phyloP scores from a whole-genome alignment of 2,888 invertebrate species.

The Protonemura montana region DNA sequence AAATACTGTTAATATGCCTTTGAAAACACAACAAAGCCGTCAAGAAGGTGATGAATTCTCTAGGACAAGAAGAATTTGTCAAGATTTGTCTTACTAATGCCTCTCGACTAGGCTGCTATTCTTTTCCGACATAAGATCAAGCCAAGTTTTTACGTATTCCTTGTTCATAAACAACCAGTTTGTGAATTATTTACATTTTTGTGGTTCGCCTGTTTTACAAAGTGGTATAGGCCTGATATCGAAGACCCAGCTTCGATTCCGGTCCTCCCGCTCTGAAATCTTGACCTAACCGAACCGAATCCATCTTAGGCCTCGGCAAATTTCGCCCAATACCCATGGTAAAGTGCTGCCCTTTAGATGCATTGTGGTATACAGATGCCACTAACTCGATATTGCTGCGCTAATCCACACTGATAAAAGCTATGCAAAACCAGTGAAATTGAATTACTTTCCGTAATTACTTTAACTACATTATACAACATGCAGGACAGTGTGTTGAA shows the following conservation, averaged over 20 bases:
- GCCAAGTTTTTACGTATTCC: slow-evolving; percentile 28
- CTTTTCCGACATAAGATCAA: slow-evolving; percentile 15
- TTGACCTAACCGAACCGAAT: slow-evolving; percentile 20
- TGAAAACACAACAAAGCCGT: slow-evolving; percentile 31
- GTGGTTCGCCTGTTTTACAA: slow-evolving; percentile 26
- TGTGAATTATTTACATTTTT: slow-evolving; percentile 16
- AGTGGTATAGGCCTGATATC: background rate
- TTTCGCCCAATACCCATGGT: background rate
- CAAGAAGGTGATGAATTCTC: slow-evolving; percentile 24
- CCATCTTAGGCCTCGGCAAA: background rate
- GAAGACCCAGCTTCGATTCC: slow-evolving; percentile 24
- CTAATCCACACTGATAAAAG: background rate
- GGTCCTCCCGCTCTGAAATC: background rate
- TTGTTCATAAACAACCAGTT: slow-evolving; percentile 32
- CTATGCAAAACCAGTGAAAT: slow-evolving; percentile 18
- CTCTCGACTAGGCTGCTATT: background rate
- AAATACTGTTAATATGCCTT: slow-evolving; percentile 21
- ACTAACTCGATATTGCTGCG: slow-evolving; percentile 19
- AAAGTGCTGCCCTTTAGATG: background rate
- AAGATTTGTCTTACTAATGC: slow-evolving; percentile 33
- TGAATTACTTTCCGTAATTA: slow-evolving; percentile 28
- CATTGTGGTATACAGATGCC: slow-evolving; percentile 13
- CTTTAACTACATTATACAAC: background rate
- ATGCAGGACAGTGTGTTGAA: background rate
- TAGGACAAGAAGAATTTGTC: slow-evolving; percentile 27